Percentiles rank a stretch among this genome's conserved stretches.
Conservation (phyloP, 2,797 vertebrate species). For the Falco cherrug region DNA sequence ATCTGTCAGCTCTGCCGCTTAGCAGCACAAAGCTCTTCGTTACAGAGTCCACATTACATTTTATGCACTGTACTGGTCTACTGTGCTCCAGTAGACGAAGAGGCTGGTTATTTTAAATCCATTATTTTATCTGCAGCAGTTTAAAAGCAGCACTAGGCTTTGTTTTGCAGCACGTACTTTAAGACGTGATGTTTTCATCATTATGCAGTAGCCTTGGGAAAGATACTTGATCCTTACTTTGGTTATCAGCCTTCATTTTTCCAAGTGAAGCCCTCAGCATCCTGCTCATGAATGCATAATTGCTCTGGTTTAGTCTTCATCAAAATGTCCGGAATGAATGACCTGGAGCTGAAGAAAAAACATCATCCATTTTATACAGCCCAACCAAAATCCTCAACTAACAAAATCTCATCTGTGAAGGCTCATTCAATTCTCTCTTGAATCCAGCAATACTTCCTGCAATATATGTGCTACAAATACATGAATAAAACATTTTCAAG, state of each 20-base stretch:
- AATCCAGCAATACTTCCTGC: neutral
- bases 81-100: neutral
- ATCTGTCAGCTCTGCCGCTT: constrained; percentile 27
- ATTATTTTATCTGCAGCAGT: constrained; percentile 5
- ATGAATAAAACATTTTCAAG: constrained; percentile 35
- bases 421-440: constrained; percentile 3
- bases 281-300: constrained; percentile 67
- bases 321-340: constrained; percentile 35
- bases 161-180: neutral
- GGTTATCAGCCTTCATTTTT: constrained; percentile 66
- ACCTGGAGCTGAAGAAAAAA: constrained; percentile 29
- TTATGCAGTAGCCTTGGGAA: constrained; percentile 50
- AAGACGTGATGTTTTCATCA: constrained; percentile 29
- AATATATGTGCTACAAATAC: constrained; percentile 4
- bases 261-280: constrained; percentile 62
- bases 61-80: neutral
- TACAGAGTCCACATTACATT: neutral
- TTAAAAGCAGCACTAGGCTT: neutral
- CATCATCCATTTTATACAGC: neutral
- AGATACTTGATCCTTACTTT: constrained; percentile 53
- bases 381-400: constrained; percentile 10
- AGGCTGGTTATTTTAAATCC: neutral
- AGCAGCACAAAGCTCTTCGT: constrained; percentile 33
- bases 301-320: constrained; percentile 34
- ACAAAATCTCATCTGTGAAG: neutral